Evolutionary conservation across 1,140 invertebrate species (phyloP).

Genomic region (Melitaea cinxia): DNA sequence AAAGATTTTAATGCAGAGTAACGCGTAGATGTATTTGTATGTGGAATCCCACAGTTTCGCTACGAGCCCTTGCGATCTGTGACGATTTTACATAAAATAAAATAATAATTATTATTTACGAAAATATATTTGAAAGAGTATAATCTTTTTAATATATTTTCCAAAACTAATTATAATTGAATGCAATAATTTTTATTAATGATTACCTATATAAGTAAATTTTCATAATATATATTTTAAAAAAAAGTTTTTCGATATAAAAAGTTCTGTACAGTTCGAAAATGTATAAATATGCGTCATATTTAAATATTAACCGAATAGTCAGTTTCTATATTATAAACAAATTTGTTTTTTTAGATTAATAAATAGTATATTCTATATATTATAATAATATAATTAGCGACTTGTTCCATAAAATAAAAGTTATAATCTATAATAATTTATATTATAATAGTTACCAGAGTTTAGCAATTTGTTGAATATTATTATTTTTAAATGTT

Average conservation of each 20-base stretch:
- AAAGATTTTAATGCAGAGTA: slow-evolving; percentile 55
- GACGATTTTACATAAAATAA: slow-evolving; percentile 46
- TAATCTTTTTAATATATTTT: slow-evolving; percentile 31
- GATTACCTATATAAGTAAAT: slow-evolving; percentile 35
- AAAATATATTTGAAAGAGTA: slow-evolving; percentile 25
- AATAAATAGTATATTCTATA: slow-evolving; percentile 61
- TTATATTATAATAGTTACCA: slow-evolving; percentile 62
- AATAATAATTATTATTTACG: slow-evolving; percentile 14
- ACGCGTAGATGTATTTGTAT: slow-evolving; percentile 35
- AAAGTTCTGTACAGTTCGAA: slow-evolving; percentile 51
- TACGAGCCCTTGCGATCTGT: slow-evolving; percentile 70
- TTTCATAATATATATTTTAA: slow-evolving; percentile 31
- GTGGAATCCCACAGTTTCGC: slow-evolving; percentile 58
- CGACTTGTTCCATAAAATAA: slow-evolving; percentile 68
- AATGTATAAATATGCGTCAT: slow-evolving; percentile 44
- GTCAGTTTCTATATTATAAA: slow-evolving; percentile 53
- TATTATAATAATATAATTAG: slow-evolving; percentile 64
- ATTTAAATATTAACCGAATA: slow-evolving; percentile 44
- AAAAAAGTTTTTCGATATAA: slow-evolving; percentile 47
- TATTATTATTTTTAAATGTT: slow-evolving; percentile 18
- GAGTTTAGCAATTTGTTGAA: slow-evolving; percentile 36
- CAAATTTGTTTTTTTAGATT: slow-evolving; percentile 52
- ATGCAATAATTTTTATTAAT: slow-evolving; percentile 60
- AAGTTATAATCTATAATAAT: slow-evolving; percentile 73
- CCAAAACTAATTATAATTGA: slow-evolving; percentile 40